Evolutionary conservation across 37 sponge, comb jelly and placozoan genomes (phyloP), one percentile per base, ranked within the genome.

Genomic region (Amphimedon queenslandica): DNA sequence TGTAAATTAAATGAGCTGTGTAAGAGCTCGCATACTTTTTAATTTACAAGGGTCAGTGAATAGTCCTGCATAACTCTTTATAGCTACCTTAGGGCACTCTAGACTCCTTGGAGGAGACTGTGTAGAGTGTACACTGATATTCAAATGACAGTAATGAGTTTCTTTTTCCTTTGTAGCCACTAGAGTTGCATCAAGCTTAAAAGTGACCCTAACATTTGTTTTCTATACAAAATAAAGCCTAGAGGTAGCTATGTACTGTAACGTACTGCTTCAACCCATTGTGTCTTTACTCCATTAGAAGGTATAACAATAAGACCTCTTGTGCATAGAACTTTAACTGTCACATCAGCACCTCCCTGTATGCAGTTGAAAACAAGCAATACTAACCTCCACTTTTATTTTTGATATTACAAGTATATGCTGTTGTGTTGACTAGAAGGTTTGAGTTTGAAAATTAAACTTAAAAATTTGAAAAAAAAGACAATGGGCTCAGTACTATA

Each of bases 271-370:
- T n/a, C 27, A 11, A 60, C 28, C 61, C 61, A 60, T n/a, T 6
- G 23, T 60, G 21, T 11, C 61, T 25, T 6, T n/a, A n/a, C 24
- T 25, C 27, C 27, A n/a, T 13, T 6, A 25, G 21, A 5, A 25
- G 61, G 61, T 25, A 60, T 13, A n/a, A 60, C 27, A 25, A n/a
- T 25, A 25, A 60, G 61, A 60, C 27, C 61, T 25, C 5, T 6
- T 6, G 61, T 25, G 28, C 61, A 60, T n/a, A 6, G 8, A 13
- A 60, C 61, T 25, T 6, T 6, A 60, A n/a, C 61, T 6, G 61
- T 25, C 5, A 60, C 21, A 60, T 60, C 27, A 60, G 27, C 61
- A n/a, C 61, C 61, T 60, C 61, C 61, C 61, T 60, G 21, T n/a
- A n/a, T 6, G 8, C 13, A 13, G 51, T 47, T n/a, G n/a, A 47